Conservation (phyloP, 2,888 invertebrate genomes). For the Crossocerus cetratus region DNA sequence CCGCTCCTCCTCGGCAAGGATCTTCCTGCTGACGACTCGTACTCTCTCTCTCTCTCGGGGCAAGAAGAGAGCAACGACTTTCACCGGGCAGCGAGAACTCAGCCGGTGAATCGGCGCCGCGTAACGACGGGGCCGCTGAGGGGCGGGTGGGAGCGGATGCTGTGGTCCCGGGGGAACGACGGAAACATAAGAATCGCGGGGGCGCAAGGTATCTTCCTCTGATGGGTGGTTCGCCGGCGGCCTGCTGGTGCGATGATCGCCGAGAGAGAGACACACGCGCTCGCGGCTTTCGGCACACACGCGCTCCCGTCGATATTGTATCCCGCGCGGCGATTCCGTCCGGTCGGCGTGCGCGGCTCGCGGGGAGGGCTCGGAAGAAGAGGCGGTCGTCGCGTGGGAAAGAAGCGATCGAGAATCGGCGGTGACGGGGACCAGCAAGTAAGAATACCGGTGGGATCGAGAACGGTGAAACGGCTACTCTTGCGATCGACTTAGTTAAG, state of each 20-base stretch:
- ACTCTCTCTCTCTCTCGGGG: background rate
- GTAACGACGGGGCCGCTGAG: constrained; percentile 12
- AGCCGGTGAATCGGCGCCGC: background rate
- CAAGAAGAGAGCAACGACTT: background rate
- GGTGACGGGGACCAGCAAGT: too few species aligned
- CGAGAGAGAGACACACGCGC: constrained; percentile 14
- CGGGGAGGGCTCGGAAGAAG: too few species aligned
- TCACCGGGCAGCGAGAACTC: background rate
- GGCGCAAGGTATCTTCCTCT: background rate
- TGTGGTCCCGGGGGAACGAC: constrained; percentile 16
- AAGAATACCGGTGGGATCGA: constrained; percentile 24
- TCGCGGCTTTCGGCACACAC: constrained; percentile 10
- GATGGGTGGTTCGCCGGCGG: background rate
- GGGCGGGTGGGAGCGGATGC: constrained; percentile 2
- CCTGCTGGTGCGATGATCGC: background rate
- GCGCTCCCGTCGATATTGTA: background rate
- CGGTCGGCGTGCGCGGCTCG: background rate
- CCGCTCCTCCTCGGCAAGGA: constrained; percentile 39
- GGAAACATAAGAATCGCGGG: constrained; percentile 36
- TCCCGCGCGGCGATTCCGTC: too few species aligned
- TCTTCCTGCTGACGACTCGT: constrained; percentile 51
- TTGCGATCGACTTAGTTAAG: constrained; percentile 36
- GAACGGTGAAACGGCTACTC: constrained; percentile 55
- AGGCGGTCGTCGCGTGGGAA: constrained; percentile 22
- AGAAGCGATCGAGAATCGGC: constrained; percentile 29